Evolutionary conservation across 2,888 invertebrate species (phyloP).

Genomic region (Anticlea derivata): DNA sequence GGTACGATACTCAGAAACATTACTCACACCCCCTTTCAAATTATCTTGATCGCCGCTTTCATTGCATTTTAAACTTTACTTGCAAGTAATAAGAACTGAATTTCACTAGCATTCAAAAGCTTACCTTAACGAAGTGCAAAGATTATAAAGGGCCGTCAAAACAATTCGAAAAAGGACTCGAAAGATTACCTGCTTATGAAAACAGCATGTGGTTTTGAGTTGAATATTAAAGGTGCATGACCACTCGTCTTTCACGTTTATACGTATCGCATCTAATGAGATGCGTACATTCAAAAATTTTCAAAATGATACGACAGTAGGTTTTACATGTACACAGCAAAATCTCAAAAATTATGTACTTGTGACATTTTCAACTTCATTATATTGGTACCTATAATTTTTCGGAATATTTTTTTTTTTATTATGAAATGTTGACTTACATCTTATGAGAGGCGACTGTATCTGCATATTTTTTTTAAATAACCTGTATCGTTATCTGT

Average conservation of each 20-base stretch:
- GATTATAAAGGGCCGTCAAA: constrained; percentile 38
- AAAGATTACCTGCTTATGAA: constrained; percentile 34
- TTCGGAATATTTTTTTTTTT: too few species aligned
- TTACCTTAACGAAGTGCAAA: constrained; percentile 32
- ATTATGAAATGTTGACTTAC: too few species aligned
- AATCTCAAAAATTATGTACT: too few species aligned
- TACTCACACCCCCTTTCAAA: constrained; percentile 6
- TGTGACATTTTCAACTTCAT: too few species aligned
- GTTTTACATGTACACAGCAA: too few species aligned
- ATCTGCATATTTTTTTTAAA: too few species aligned
- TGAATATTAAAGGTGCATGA: constrained; percentile 24
- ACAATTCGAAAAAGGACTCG: constrained; percentile 41
- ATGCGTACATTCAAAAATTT: too few species aligned
- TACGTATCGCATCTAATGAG: too few species aligned
- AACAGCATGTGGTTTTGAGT: constrained; percentile 39
- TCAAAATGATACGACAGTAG: too few species aligned
- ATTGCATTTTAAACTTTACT: neutral
- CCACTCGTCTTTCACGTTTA: constrained; percentile 2
- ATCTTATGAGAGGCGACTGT: too few species aligned
- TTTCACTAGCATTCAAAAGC: constrained; percentile 9
- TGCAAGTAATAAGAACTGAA: neutral
- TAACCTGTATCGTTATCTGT: too few species aligned
- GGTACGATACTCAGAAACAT: neutral
- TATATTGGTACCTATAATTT: too few species aligned
- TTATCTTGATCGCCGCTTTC: constrained; percentile 6